Percentiles rank a stretch among this genome's conserved stretches.
Conservation (phyloP, 1,140 invertebrate species). For the Tenebrio molitor region DNA sequence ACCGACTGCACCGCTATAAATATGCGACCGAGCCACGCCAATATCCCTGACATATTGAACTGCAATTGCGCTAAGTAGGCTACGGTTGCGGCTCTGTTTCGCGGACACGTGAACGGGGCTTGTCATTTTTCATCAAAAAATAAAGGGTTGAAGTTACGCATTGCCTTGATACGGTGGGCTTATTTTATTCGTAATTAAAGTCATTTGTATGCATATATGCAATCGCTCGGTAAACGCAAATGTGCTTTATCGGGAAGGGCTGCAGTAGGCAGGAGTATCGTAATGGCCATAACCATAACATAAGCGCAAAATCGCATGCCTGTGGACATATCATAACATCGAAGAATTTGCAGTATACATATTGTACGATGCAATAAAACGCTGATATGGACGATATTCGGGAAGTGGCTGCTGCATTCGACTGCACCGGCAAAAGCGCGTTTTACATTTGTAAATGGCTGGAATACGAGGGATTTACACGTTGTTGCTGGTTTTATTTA, state of each 20-base stretch:
- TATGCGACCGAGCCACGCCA: constrained; percentile 35
- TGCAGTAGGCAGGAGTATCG: constrained; percentile 34
- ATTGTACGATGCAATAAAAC: constrained; percentile 5
- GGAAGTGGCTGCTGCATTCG: not conserved
- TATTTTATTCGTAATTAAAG: constrained; percentile 47
- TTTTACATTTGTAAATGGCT: no score
- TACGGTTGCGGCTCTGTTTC: constrained; percentile 31
- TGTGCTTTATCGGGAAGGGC: constrained; percentile 41
- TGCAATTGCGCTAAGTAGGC: constrained; percentile 22
- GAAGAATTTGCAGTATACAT: constrained; percentile 25
- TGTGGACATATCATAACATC: constrained; percentile 22
- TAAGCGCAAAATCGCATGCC: constrained; percentile 44
- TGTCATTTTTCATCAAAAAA: constrained; percentile 13
- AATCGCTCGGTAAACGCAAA: constrained; percentile 40
- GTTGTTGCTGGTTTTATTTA: no score
- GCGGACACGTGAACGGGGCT: not conserved
- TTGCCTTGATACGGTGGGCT: constrained; percentile 37
- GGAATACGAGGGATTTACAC: no score
- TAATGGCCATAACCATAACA: constrained; percentile 34
- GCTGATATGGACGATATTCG: constrained; percentile 1
- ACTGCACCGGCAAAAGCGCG: no score
- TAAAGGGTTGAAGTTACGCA: constrained; percentile 24
- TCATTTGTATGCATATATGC: constrained; percentile 48
- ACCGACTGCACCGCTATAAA: constrained; percentile 45
- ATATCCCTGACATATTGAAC: constrained; percentile 45